A percentile compares a stretch with the other conserved stretches of the same genome.
These are phyloP conservation scores for Epinephelus coioides DNA, from an alignment of 2,797 vertebrate genomes.

Conservation along the genomic window DNA sequence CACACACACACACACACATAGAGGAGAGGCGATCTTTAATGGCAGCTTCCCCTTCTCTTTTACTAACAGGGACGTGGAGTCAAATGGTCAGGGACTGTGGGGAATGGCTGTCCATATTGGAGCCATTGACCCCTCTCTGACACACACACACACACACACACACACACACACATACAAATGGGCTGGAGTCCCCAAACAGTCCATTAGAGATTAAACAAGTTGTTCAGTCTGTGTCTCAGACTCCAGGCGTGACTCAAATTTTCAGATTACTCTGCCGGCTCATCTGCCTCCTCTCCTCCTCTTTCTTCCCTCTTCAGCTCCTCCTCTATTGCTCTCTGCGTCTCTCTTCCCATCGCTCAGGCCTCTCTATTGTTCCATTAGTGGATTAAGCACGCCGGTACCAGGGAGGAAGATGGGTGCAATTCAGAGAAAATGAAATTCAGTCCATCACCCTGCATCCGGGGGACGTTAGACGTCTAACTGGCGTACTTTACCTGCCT, in stretches of 20 bases:
- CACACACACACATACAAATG: constrained; percentile 13
- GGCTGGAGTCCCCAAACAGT: constrained; percentile 21
- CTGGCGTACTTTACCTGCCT: constrained; percentile 22
- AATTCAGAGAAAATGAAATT: constrained; percentile 66
- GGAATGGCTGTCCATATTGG: constrained; percentile 47
- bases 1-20: constrained; percentile 18
- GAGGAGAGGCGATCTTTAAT: constrained; percentile 42
- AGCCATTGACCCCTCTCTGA: constrained; percentile 45
- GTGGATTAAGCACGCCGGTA: constrained; percentile 36
- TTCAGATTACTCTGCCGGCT: constrained; percentile 36
- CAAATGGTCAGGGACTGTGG: constrained; percentile 56
- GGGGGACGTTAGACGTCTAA: constrained; percentile 9
- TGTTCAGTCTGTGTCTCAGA: constrained; percentile 51
- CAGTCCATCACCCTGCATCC: constrained; percentile 47
- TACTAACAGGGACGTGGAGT: constrained; percentile 60
- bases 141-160: constrained; percentile 10
- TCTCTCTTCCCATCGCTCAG: constrained; percentile 9
- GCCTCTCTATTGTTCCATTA: constrained; percentile 55
- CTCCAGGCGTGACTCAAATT: constrained; percentile 55
- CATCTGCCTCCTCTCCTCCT: neutral
- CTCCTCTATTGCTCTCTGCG: neutral
- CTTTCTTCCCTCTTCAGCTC: neutral
- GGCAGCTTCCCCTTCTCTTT: constrained; percentile 43
- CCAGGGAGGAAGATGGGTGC: constrained; percentile 15
- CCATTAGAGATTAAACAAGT: constrained; percentile 71